These are phyloP conservation scores for Lepidocyrtinus sp. DNA, from an alignment of 2,888 invertebrate genomes.

Conservation along the genomic window DNA sequence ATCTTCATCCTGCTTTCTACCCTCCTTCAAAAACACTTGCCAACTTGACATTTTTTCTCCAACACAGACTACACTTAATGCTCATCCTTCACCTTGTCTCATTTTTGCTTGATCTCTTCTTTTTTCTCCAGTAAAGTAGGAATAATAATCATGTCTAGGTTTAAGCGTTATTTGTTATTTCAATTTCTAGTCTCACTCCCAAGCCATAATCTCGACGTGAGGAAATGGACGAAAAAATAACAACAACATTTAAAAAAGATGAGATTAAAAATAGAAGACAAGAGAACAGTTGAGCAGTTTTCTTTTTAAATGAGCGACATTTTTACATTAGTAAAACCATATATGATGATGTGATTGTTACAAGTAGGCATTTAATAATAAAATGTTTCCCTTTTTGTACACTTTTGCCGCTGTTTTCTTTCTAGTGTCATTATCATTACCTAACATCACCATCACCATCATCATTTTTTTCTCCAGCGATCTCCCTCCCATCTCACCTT, in stretches of 20 bases:
- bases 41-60: conserved; percentile 46
- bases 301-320: conserved; percentile 52
- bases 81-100: conserved; percentile 36
- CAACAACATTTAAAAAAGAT: conserved; percentile 18
- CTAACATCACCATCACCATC: background rate
- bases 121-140: conserved; percentile 15
- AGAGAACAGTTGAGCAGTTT: conserved; percentile 34
- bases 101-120: conserved; percentile 44
- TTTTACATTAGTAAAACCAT: conserved; percentile 40
- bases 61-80: conserved; percentile 42
- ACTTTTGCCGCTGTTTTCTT: background rate
- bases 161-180: conserved; percentile 13
- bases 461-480: background rate
- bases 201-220: conserved; percentile 52
- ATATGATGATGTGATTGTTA: background rate
- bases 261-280: conserved; percentile 44
- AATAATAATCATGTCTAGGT: conserved; percentile 45
- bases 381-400: conserved; percentile 30
- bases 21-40: background rate
- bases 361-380: conserved; percentile 24
- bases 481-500: no score
- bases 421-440: conserved; percentile 4
- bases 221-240: conserved; percentile 52
- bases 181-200: background rate
- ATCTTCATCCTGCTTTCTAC: background rate